Evolutionary conservation across 1,140 invertebrate species (phyloP).

Genomic region (Macrotrachela quadricornifera): DNA sequence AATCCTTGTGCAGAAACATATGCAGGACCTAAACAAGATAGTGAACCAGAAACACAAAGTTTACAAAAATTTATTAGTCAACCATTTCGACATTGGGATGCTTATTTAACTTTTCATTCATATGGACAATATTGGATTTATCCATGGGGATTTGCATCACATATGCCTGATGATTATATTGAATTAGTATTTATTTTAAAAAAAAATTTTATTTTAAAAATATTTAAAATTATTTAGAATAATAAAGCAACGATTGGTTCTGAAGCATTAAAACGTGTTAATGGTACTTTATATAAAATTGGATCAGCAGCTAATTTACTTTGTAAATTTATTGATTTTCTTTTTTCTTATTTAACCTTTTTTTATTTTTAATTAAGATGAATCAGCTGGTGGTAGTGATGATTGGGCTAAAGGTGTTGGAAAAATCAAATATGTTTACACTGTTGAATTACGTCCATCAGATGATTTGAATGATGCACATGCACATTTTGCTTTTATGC

Average conservation of each 20-base stretch:
- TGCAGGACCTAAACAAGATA: slow-evolving; percentile 2
- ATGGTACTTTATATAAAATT: not conserved
- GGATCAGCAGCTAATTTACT: not conserved
- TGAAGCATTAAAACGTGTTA: not conserved
- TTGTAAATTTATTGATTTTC: not conserved
- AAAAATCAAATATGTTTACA: slow-evolving; percentile 12
- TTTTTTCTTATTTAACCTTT: not conserved
- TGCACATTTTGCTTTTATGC: no score
- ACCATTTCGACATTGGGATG: not conserved
- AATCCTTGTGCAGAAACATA: slow-evolving; percentile 9
- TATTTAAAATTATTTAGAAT: no score
- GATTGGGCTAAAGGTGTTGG: slow-evolving; percentile 13
- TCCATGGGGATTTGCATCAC: slow-evolving; percentile 7
- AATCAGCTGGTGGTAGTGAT: slow-evolving; percentile 11
- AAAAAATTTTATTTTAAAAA: no score
- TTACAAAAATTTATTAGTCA: slow-evolving; percentile 1
- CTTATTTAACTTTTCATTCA: slow-evolving; percentile 7
- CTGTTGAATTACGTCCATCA: slow-evolving; percentile 11
- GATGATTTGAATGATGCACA: not conserved
- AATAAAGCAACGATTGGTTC: no score
- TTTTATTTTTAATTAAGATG: not conserved
- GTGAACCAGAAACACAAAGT: slow-evolving; percentile 4
- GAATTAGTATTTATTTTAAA: not conserved
- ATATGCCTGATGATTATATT: slow-evolving; percentile 6
- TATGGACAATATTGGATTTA: slow-evolving; percentile 7